phyloP scores from a whole-genome alignment of 2,797 vertebrate genomes.

The Oophaga sylvatica region DNA sequence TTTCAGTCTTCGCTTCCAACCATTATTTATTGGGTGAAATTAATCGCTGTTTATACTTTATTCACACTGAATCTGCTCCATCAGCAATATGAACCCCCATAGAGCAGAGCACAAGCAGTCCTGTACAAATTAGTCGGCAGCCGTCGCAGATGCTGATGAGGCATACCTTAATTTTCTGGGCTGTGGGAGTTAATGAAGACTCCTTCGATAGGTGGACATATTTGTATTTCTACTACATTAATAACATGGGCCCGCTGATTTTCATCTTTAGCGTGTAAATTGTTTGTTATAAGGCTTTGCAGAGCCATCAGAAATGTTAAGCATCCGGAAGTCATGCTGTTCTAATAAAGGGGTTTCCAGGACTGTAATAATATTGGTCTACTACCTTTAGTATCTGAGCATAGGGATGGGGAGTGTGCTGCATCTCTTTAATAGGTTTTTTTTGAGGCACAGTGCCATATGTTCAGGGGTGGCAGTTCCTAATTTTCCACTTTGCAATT shows the following conservation, averaged over 20 bases:
- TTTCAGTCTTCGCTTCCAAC: conserved; percentile 86
- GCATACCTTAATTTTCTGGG: conserved; percentile 85
- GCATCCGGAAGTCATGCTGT: background rate
- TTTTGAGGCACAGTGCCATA: background rate
- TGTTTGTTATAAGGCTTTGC: conserved; percentile 54
- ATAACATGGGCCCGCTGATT: conserved; percentile 75
- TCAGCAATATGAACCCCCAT: conserved; percentile 83
- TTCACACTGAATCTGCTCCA: conserved; percentile 82
- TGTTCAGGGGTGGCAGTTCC: too few species aligned
- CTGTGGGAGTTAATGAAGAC: conserved; percentile 84
- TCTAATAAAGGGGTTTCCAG: background rate
- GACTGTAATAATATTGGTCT: background rate
- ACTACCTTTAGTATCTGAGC: background rate
- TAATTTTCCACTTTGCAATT: too few species aligned
- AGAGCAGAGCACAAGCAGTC: conserved; percentile 74
- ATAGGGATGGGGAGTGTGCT: background rate
- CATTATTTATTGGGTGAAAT: conserved; percentile 92
- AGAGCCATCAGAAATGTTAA: background rate
- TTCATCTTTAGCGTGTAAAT: conserved; percentile 70
- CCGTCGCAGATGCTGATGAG: conserved; percentile 79
- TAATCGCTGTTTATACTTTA: conserved; percentile 91
- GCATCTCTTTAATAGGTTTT: background rate
- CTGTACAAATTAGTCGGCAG: conserved; percentile 81
- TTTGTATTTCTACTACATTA: conserved; percentile 84
- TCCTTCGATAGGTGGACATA: conserved; percentile 81